Conservation (phyloP, 1,140 invertebrate genomes). For the Cherax quadricarinatus region DNA sequence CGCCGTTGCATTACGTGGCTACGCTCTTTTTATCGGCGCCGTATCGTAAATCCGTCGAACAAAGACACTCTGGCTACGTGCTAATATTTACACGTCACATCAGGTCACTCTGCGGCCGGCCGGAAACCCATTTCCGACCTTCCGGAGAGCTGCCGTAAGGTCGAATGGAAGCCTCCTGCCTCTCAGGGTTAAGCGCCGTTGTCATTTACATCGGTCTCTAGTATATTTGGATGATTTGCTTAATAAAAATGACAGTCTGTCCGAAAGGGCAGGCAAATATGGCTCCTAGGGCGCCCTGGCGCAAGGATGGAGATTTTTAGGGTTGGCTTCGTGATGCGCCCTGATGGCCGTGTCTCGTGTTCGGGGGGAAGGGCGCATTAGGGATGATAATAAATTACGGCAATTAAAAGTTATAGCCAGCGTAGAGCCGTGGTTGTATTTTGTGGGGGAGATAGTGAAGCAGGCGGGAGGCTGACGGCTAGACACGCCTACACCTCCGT, state of each 20-base stretch:
- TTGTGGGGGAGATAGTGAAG: slow-evolving; percentile 63
- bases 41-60: slow-evolving; percentile 70
- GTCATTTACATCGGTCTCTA: slow-evolving; percentile 70
- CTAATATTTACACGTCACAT: slow-evolving; percentile 70
- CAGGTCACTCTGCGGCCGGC: slow-evolving; percentile 41
- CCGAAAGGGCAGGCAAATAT: slow-evolving; percentile 58
- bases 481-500: neutral
- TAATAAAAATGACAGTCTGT: slow-evolving; percentile 71
- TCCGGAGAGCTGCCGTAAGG: neutral
- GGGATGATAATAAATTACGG: slow-evolving; percentile 70
- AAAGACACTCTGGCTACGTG: slow-evolving; percentile 67
- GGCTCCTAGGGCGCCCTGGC: slow-evolving; percentile 50
- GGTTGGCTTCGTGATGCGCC: slow-evolving; percentile 51
- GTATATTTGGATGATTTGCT: slow-evolving; percentile 71
- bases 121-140: slow-evolving; percentile 20
- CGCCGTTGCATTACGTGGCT: slow-evolving; percentile 54
- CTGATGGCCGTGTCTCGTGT: slow-evolving; percentile 58
- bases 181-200: slow-evolving; percentile 62
- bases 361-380: slow-evolving; percentile 68
- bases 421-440: slow-evolving; percentile 60
- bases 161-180: neutral
- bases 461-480: neutral
- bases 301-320: slow-evolving; percentile 58
- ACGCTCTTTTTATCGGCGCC: slow-evolving; percentile 67
- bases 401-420: slow-evolving; percentile 70